Base-by-base conservation (phyloP, 2,888 invertebrate species). In the Apodemia duryi region DNA sequence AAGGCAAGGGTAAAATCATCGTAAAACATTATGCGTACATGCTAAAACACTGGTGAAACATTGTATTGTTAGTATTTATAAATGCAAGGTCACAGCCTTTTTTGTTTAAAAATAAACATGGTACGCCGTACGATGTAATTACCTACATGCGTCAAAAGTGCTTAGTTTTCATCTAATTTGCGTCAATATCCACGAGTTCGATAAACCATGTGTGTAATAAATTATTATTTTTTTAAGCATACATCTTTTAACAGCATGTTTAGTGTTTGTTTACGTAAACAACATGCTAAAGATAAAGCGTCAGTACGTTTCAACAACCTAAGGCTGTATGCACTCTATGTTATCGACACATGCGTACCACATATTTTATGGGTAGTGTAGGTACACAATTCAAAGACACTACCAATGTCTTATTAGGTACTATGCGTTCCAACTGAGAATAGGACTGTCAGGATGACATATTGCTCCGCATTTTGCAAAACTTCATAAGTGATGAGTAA, bases 211-310 rank as follows among this genome's bases (percentile, higher is more conserved):
- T 57, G 54, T 28, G 35, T 60, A 60, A 35, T 60, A 60, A 60
- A 60, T 60, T 35, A 60, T 35, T 60, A 60, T 60, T 60, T 46
- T 60, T 60, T n/a, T 35, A 6, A 60, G 9, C 21, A 7, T 13
- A 35, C 60, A 60, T 60, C 60, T 60, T 60, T 60, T 60, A 60
- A 35, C 60, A 60, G 60, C 11, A n/a, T 60, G 60, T 60, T 51
- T 60, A 60, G 60, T 35, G n/a, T 60, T 60, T 60, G 35, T 60
- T 60, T 60, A 60, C 35, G 60, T 35, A 35, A 35, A 60, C 60
- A 60, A 60, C 32, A 35, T 7, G 32, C 60, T n/a, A 35, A 13
- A 60, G 60, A 60, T 60, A 60, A 60, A n/a, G 60, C 35, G 60
- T 57, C 35, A 57, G 13, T 57, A 7, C 57, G 35, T 32, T 57